Percentiles rank a stretch among this genome's conserved stretches.
phyloP scores from a whole-genome alignment of 2,797 vertebrate genomes.

The Acanthopagrus latus region DNA sequence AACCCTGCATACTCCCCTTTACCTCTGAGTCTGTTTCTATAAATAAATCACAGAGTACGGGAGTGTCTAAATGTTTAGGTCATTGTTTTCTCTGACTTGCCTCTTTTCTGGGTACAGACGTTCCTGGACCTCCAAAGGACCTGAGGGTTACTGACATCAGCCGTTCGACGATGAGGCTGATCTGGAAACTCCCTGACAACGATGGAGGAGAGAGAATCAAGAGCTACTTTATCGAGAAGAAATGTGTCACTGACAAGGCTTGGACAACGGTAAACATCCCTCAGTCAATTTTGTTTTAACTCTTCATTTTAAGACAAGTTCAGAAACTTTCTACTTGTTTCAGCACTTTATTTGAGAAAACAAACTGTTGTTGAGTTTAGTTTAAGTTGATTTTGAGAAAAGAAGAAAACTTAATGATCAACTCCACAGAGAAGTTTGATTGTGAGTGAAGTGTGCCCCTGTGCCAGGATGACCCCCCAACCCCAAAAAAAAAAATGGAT shows the following conservation, averaged over 20 bases:
- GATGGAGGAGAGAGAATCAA: conserved; percentile 99
- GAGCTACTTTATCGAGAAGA: conserved; percentile 98
- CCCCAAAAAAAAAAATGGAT: too few species aligned
- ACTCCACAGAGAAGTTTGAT: background rate
- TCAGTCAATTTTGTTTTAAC: background rate
- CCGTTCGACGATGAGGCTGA: conserved; percentile 92
- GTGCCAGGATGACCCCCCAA: background rate
- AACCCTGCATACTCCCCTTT: background rate
- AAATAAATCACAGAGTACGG: background rate
- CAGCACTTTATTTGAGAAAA: background rate
- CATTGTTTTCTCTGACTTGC: background rate
- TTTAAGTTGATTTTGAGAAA: background rate
- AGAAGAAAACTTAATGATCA: background rate
- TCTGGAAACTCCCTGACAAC: conserved; percentile 97
- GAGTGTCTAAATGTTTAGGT: background rate
- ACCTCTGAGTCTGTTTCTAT: background rate
- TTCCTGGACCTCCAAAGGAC: conserved; percentile 92
- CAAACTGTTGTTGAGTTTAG: background rate
- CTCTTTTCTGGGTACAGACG: conserved; percentile 71
- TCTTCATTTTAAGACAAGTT: background rate
- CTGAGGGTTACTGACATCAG: conserved; percentile 95
- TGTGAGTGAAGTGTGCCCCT: background rate
- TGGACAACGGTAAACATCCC: conserved; percentile 88
- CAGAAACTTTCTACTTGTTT: background rate
- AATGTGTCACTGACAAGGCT: conserved; percentile 91